Evolutionary conservation across 2,113 vertebrate species (phyloP).

Genomic region (Pipra filicauda): DNA sequence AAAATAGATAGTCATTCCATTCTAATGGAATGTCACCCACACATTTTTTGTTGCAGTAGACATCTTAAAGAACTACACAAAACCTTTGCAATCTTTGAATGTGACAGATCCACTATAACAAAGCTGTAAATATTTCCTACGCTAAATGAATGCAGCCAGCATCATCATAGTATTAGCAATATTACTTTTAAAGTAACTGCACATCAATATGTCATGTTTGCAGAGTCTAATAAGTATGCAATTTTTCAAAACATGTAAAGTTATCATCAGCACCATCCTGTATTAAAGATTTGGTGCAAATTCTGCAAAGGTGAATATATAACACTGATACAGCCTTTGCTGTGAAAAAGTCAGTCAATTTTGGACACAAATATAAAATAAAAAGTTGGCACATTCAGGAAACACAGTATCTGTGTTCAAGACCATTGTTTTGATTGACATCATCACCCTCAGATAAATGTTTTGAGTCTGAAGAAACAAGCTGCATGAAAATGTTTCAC

Average conservation of each 20-base stretch:
- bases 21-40: slow-evolving; percentile 68
- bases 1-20: slow-evolving; percentile 67
- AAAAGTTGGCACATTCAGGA: slow-evolving; percentile 80
- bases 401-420: slow-evolving; percentile 65
- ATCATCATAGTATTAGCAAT: slow-evolving; percentile 71
- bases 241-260: slow-evolving; percentile 65
- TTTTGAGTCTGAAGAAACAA: slow-evolving; percentile 57
- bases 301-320: slow-evolving; percentile 77
- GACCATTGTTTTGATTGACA: slow-evolving; percentile 44
- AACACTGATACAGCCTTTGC: slow-evolving; percentile 72
- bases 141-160: slow-evolving; percentile 79
- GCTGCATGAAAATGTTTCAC: slow-evolving; percentile 53
- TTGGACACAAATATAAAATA: slow-evolving; percentile 63
- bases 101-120: slow-evolving; percentile 73
- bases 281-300: slow-evolving; percentile 75
- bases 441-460: slow-evolving; percentile 24
- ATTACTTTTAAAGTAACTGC: slow-evolving; percentile 75
- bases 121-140: slow-evolving; percentile 74
- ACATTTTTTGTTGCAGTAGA: slow-evolving; percentile 70
- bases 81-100: slow-evolving; percentile 68
- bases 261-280: slow-evolving; percentile 74
- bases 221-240: slow-evolving; percentile 66
- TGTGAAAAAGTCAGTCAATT: slow-evolving; percentile 54
- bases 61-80: slow-evolving; percentile 73
- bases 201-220: slow-evolving; percentile 74